Evolutionary conservation across 2,113 vertebrate genomes (phyloP), one percentile per base, ranked within the genome.

Genomic region (Synchiropus splendidus): DNA sequence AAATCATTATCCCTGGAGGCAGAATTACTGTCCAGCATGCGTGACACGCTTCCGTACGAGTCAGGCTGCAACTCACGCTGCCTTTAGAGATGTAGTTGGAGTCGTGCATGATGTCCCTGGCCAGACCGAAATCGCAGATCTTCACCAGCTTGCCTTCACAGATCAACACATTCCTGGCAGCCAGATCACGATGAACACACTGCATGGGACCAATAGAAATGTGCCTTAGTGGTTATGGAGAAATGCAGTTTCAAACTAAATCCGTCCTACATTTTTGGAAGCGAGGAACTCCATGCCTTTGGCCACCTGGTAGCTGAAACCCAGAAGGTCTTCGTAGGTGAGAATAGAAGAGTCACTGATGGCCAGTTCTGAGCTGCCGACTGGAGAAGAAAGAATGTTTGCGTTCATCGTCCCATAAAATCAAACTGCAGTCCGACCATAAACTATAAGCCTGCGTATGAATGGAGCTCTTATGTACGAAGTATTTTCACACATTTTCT

Each of bases 71-170:
- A 88, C 95, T 91, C 70, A 99, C 95, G 0, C 87, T 99, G 85
- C 95, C 95, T 83, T 98, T 98, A 54, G 95, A 98, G 72, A 99
- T 97, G 49, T 99, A 99, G 79, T 99, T 99, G 11, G 93, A 92
- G 64, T 99, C 95, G 1, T 94, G 86, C 91, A 98, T 92, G 75
- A 99, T 97, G 81, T 99, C 94, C 56, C 95, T 86, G 0, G 95
- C 94, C 67, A 99, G 74, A 39, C 95, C 95, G 8, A 99, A 99
- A 81, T 99, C 95, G 56, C 95, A 99, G 70, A 98, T 98, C 85
- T 98, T 99, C 74, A 95, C 92, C 67, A 98, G 86, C 61, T 97
- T 98, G 33, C 95, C 94, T 51, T 99, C 95, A 1, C 93, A 97
- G 79, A 99, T 97, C 68, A 99, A 80, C 43, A 99, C 95, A 0